These are phyloP conservation scores for Drosophila colorata DNA, from an alignment of 2,888 invertebrate species.

Conservation along the genomic window DNA sequence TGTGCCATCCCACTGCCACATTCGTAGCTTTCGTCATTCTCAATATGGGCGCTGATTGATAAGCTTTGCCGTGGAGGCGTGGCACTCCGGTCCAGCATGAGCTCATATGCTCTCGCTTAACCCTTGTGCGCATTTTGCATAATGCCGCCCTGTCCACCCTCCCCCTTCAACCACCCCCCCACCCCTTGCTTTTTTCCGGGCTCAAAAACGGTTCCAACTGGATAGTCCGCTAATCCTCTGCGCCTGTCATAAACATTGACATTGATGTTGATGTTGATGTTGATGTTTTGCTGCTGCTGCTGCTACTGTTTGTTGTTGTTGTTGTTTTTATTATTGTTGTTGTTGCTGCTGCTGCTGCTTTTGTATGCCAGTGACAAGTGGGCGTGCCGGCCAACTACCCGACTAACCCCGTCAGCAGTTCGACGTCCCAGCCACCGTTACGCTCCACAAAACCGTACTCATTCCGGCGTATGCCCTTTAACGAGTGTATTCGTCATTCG, in stretches of 20 bases:
- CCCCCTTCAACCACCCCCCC: too few species aligned
- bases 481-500: conserved; percentile 80
- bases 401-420: conserved; percentile 47
- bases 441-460: conserved; percentile 72
- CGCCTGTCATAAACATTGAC: conserved; percentile 81
- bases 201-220: conserved; percentile 64
- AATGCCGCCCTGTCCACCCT: conserved; percentile 15
- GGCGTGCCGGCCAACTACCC: conserved; percentile 68
- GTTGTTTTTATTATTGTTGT: conserved; percentile 22
- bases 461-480: conserved; percentile 77
- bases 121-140: conserved; percentile 56
- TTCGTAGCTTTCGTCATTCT: conserved; percentile 54
- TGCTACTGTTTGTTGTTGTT: conserved; percentile 16
- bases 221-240: conserved; percentile 76
- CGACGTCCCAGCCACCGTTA: conserved; percentile 41
- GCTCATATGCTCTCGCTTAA: conserved; percentile 1
- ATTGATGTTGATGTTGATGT: conserved; percentile 71
- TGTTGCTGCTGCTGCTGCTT: conserved; percentile 13
- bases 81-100: conserved; percentile 3
- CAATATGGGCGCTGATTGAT: conserved; percentile 74
- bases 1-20: background rate
- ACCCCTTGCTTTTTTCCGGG: background rate
- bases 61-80: conserved; percentile 35
- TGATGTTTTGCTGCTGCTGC: conserved; percentile 35
- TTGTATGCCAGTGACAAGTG: conserved; percentile 70